Conservation (phyloP, 2,797 vertebrate genomes). For the Chiroxiphia lanceolata region DNA sequence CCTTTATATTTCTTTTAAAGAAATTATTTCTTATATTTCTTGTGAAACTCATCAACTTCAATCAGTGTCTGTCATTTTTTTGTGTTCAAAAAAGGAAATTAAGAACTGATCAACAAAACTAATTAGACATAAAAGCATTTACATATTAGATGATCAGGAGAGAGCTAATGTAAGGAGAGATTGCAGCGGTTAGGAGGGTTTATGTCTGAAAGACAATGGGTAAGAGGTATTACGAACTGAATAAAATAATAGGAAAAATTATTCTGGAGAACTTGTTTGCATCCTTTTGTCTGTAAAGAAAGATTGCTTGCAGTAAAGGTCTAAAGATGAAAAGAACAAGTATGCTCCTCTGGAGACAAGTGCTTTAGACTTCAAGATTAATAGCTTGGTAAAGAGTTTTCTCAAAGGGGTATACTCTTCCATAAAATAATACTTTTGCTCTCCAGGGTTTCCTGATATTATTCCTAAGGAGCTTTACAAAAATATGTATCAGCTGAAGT, state of each 20-base stretch:
- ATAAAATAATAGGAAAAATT: neutral
- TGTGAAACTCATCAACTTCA: neutral
- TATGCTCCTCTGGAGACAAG: neutral
- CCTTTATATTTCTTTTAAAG: neutral
- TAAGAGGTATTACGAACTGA: neutral
- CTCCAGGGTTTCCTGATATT: neutral
- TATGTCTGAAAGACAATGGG: neutral
- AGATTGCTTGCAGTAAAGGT: neutral
- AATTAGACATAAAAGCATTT: neutral
- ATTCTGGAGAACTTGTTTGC: neutral
- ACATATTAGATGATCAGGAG: neutral
- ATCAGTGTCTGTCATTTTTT: neutral
- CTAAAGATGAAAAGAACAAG: neutral
- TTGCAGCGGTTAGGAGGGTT: neutral
- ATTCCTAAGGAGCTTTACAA: neutral
- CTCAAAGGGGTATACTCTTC: neutral
- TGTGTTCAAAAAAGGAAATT: neutral
- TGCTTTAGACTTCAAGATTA: neutral
- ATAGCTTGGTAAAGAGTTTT: neutral
- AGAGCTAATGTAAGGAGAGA: neutral
- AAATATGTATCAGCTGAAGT: neutral
- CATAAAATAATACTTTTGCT: neutral
- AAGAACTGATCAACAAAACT: neutral
- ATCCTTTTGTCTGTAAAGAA: neutral
- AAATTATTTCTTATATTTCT: neutral